Base-by-base conservation (phyloP, 1,140 invertebrate species). In the Heterodera schachtii region DNA sequence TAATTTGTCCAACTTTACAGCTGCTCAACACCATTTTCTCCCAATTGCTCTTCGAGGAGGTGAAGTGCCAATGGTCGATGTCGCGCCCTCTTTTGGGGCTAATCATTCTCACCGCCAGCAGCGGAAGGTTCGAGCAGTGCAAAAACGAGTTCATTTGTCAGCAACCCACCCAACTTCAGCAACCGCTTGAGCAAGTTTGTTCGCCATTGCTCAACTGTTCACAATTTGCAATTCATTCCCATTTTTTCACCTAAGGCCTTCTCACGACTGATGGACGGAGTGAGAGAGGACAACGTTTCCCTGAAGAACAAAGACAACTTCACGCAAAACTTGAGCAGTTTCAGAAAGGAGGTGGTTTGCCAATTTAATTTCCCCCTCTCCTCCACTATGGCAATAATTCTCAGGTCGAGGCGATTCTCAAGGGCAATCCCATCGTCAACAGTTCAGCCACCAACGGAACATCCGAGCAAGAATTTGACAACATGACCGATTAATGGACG, bases 221-320 rank as follows among this genome's bases (percentile, higher is more conserved):
- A 74, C 52, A 6, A 31, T 71, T 67, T 43, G n/a, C n/a, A n/a
- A n/a, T 67, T 46, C 0, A 5, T 13, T 7, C 2, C 80, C 44
- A 75, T 19, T 73, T 84, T 74, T 82, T 69, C 3, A n/a, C 57
- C 11, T 49, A 41, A 83, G 74, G 82, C 82, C 3, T 83, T 83
- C 74, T 44, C 43, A 7, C 44, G 69, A 8, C 70, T 83, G 3
- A 84, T 83, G 75, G 82, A 83, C 16, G 83, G 81, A 19, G 75
- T 83, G 3, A 80, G 52, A 16, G 52, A 85, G 7, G 78, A 84
- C 41, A 84, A 84, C 49, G 70, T 80, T 3, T 43, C 82, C 7
- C 11, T 84, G 49, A 83, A 84, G 60, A 83, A 83, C 74, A 83
- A 83, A 64, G 82, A 83, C 46, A 79, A 73, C 70, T 83, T 83